A percentile compares a stretch with the other conserved stretches of the same genome.
phyloP scores from a whole-genome alignment of 1,140 invertebrate genomes.

The Bombyx mori region ASM3026992v2 NC_085113.1:3358501-3359000 shows the following conservation, averaged over 20 bases:
- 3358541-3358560: no score
- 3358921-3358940: background rate
- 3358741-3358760: slow-evolving; percentile 41
- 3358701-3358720: slow-evolving; percentile 7
- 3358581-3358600: background rate
- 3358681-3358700: no score
- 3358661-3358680: background rate
- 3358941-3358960: background rate
- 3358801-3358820: slow-evolving; percentile 60
- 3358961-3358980: background rate
- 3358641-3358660: no score
- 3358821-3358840: slow-evolving; percentile 58
- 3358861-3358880: slow-evolving; percentile 16
- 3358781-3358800: slow-evolving; percentile 65
- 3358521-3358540: no score
- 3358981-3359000: no score
- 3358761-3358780: slow-evolving; percentile 27
- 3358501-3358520: no score
- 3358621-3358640: slow-evolving; percentile 6
- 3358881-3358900: slow-evolving; percentile 20
- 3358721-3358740: slow-evolving; percentile 47
- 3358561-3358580: background rate
- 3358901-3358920: slow-evolving; percentile 4
- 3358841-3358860: slow-evolving; percentile 65
- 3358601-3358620: slow-evolving; percentile 25